Conservation (phyloP, 2,888 invertebrate genomes). For the Eilema sororculum region DNA sequence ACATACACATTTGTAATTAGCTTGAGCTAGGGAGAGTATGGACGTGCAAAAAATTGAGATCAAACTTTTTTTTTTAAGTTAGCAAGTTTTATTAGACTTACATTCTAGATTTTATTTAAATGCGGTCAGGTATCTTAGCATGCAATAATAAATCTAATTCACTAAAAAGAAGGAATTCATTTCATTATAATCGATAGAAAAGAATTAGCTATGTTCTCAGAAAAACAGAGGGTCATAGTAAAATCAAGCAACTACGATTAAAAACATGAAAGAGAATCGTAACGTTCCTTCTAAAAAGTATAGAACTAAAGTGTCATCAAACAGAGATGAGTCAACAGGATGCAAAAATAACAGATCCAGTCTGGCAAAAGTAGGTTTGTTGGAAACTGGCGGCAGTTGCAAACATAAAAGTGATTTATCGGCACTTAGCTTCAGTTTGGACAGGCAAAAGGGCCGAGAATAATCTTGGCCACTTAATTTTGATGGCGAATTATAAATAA, state of each 20-base stretch:
- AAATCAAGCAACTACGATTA: background rate
- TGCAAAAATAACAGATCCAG: slow-evolving; percentile 50
- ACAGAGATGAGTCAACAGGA: slow-evolving; percentile 45
- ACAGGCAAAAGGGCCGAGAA: slow-evolving; percentile 54
- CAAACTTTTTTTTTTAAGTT: too few species aligned
- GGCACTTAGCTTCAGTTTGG: slow-evolving; percentile 60
- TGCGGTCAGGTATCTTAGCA: too few species aligned
- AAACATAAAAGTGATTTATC: slow-evolving; percentile 61
- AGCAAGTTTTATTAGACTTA: too few species aligned
- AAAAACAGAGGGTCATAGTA: too few species aligned
- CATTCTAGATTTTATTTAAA: too few species aligned
- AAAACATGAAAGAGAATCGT: background rate
- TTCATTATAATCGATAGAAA: too few species aligned
- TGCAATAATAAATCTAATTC: too few species aligned
- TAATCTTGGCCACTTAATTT: slow-evolving; percentile 58
- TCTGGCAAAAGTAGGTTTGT: slow-evolving; percentile 42
- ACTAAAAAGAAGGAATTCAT: too few species aligned
- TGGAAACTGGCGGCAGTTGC: slow-evolving; percentile 39
- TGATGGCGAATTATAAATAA: slow-evolving; percentile 48
- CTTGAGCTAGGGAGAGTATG: too few species aligned
- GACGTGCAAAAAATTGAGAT: too few species aligned
- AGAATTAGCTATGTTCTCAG: too few species aligned
- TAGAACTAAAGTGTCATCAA: slow-evolving; percentile 41
- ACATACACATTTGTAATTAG: too few species aligned
- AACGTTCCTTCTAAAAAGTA: background rate